Percentiles rank a stretch among this genome's conserved stretches.
phyloP scores from a whole-genome alignment of 2,888 invertebrate species.

The Drosophila tripunctata region DNA sequence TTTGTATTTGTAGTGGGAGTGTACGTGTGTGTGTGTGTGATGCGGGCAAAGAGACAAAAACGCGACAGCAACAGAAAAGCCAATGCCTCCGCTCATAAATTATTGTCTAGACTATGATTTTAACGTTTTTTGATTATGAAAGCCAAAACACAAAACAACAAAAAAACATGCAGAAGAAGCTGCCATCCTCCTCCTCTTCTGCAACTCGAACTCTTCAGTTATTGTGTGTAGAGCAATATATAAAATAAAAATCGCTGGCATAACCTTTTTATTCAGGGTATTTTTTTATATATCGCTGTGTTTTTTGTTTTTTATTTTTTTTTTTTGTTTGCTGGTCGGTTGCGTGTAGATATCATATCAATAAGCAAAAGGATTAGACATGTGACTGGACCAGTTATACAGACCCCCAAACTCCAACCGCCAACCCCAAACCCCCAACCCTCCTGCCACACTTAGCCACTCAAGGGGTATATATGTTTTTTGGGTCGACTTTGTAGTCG shows the following conservation, averaged over 20 bases:
- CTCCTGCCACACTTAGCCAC: background rate
- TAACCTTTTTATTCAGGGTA: conserved; percentile 52
- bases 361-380: conserved; percentile 81
- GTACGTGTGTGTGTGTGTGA: conserved; percentile 57
- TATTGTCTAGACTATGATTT: conserved; percentile 84
- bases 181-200: background rate
- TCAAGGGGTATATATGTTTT: conserved; percentile 50
- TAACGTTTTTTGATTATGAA: conserved; percentile 84
- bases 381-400: conserved; percentile 72
- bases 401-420: background rate
- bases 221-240: conserved; percentile 65
- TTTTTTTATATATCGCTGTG: conserved; percentile 1
- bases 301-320: too few relatives aligned
- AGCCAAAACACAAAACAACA: conserved; percentile 29
- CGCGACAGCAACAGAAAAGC: conserved; percentile 30
- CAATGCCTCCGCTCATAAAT: conserved; percentile 79
- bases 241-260: conserved; percentile 73
- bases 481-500: conserved; percentile 59
- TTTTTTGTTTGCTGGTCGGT: conserved; percentile 29
- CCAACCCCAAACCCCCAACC: background rate
- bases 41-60: conserved; percentile 62
- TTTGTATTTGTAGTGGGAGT: conserved; percentile 18
- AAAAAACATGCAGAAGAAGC: conserved; percentile 44
- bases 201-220: conserved; percentile 33
- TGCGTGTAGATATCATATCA: conserved; percentile 78